Base-by-base conservation (phyloP, 2,888 invertebrate genomes). In the Drosophila emarginata region DNA sequence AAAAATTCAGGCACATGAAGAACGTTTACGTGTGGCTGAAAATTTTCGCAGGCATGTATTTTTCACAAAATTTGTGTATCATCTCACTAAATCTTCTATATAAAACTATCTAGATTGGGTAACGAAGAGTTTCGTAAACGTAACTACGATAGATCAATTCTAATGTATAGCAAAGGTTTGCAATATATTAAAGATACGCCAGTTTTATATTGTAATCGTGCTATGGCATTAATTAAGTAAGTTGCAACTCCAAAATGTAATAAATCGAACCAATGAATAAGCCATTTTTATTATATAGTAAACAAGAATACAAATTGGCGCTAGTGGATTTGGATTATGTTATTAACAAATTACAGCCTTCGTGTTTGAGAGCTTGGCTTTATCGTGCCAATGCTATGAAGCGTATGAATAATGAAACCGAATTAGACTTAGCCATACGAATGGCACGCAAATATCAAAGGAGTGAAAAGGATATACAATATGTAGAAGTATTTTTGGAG, bases 251-350 rank as follows among this genome's bases (percentile, higher is more conserved):
- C 15, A 0, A 0, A 0, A n/a, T 11, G 2, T 1, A 2, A 0
- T 4, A 5, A 1, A 32, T 18, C 0, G 7, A 18, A 5, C 2
- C 11, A 2, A n/a, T 7, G 1, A 9, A 1, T 50, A 1, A 6
- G 14, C 6, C 6, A 9, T 18, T 21, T 4, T 7, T 45, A 4
- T 21, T 45, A 9, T 45, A 4, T 4, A 76, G 79, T 11, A 87
- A 79, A 40, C 68, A 64, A 2, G 64, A 63, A 0, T 86, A n/a
- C 15, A 76, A 75, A 14, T 56, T 61, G 6, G 83, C 61, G 0
- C 4, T 78, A 0, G 1, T 80, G 0, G 86, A 84, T 52, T 11
- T 85, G 0, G 81, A 84, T 2, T n/a, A 67, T 56, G 68, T 84
- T 9, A 3, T 72, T 4, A 40, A 54, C 1, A 32, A 61, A 0